Evolutionary conservation across 2,113 vertebrate genomes (phyloP), one percentile per base, ranked within the genome.

Genomic region (Paramormyrops kingsleyae): DNA sequence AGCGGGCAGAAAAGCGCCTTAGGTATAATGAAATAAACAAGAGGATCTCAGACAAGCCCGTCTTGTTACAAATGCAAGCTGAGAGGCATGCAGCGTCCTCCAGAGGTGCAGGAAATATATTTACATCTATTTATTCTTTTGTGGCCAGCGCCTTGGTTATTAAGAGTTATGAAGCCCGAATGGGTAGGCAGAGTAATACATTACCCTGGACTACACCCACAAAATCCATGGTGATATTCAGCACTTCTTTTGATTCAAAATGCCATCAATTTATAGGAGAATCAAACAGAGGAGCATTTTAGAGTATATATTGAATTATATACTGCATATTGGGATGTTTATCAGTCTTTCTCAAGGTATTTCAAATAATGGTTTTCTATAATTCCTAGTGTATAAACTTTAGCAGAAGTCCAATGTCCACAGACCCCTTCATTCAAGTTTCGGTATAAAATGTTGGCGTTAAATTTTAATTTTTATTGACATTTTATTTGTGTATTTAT

Each of bases 11-110:
- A 96, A 96, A 96, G 91, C 90, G 96, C 97, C 96, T 95, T 93
- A 94, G 96, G 97, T 97, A 93, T 96, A 95, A 97, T 97, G 94
- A 97, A 97, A 97, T 96, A 97, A 97, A 96, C 96, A 97, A 95
- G 95, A 97, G 94, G 94, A 91, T 92, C 90, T 91, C 95, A 92
- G 95, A 94, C 24, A 5, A 95, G 92, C 92, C 92, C 91, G 92
- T 96, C 95, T 97, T 95, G 95, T 97, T 96, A 96, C 95, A 96
- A 96, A 97, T 95, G 95, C 94, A 96, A 93, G 95, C 96, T 97
- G 93, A 95, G 94, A 96, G 96, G 95, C 96, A 96, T 96, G 95
- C 96, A 94, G 89, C 39, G 47, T 92, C 70, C 88, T 93, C 92
- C 90, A 94, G 92, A 93, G 94, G 93, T 95, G 93, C 91, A 87